Evolutionary conservation across 2,113 vertebrate genomes (phyloP).

Genomic region (Pollimyrus isidori): DNA sequence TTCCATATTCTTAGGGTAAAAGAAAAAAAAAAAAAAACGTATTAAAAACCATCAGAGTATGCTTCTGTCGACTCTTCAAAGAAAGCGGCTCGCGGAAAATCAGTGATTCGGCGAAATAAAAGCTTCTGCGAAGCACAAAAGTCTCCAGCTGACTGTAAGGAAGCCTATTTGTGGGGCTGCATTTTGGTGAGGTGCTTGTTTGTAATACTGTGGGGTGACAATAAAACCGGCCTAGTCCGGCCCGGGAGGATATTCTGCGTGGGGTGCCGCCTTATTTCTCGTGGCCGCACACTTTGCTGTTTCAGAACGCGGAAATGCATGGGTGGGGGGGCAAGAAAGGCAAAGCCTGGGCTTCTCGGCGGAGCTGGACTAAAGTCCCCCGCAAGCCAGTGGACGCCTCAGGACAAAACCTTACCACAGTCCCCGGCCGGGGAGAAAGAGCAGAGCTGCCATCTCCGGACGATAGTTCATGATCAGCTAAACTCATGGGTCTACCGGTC

Average conservation of each 20-base stretch:
- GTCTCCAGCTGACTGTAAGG: slow-evolving; percentile 44
- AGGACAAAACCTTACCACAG: background rate
- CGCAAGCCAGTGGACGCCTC: no score
- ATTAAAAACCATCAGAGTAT: slow-evolving; percentile 10
- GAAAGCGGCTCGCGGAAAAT: slow-evolving; percentile 42
- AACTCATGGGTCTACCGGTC: background rate
- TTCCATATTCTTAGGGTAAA: slow-evolving; percentile 32
- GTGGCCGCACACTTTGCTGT: background rate
- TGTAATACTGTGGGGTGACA: slow-evolving; percentile 31
- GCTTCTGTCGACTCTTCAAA: slow-evolving; percentile 32
- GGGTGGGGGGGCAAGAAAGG: background rate
- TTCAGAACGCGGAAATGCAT: background rate
- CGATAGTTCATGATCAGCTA: background rate
- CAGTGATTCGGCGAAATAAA: slow-evolving; percentile 35
- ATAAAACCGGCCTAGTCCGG: background rate
- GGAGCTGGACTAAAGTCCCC: background rate
- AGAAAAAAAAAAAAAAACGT: slow-evolving; percentile 1
- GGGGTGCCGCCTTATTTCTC: background rate
- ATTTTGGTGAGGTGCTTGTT: slow-evolving; percentile 37
- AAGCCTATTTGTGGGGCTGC: slow-evolving; percentile 32
- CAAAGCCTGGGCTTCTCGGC: background rate
- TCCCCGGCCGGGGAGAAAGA: no score
- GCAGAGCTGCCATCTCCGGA: background rate
- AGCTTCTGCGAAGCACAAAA: slow-evolving; percentile 49
- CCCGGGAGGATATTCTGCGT: background rate